A percentile compares a stretch with the other conserved stretches of the same genome.
These are phyloP conservation scores for Chloroclystis v-ata DNA, from an alignment of 2,888 invertebrate genomes.

Conservation along the genomic window DNA sequence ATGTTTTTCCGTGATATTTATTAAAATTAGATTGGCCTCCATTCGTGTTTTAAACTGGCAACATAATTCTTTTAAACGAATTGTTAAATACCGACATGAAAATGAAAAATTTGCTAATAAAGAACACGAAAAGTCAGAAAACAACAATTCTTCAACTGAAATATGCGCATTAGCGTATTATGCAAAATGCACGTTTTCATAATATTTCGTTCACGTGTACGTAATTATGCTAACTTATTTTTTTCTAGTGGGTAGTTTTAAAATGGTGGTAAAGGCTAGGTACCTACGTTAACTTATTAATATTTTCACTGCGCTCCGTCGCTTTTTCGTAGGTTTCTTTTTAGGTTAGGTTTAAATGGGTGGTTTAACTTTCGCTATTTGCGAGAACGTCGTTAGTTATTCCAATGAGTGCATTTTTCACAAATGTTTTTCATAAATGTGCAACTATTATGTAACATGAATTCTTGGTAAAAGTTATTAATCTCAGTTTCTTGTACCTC, in stretches of 20 bases:
- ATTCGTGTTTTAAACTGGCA: too few species aligned
- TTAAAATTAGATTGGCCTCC: too few species aligned
- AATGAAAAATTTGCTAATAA: neutral
- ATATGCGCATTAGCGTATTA: slow-evolving; percentile 29
- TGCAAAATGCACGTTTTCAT: slow-evolving; percentile 43
- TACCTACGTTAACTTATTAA: slow-evolving; percentile 38
- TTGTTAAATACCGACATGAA: neutral
- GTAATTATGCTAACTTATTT: slow-evolving; percentile 36
- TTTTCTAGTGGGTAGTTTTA: slow-evolving; percentile 2
- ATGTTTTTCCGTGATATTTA: too few species aligned
- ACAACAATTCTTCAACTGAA: slow-evolving; percentile 5
- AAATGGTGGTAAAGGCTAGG: slow-evolving; percentile 22
- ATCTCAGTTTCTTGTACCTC: slow-evolving; percentile 19
- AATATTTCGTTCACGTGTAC: slow-evolving; percentile 42
- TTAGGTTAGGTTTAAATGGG: neutral
- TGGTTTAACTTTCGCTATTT: neutral
- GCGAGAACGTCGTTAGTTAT: neutral
- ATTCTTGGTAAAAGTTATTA: slow-evolving; percentile 10
- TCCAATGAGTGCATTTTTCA: neutral
- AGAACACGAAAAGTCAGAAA: slow-evolving; percentile 6
- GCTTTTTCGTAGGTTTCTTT: slow-evolving; percentile 18
- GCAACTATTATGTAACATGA: neutral
- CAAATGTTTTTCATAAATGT: neutral
- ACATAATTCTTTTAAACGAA: neutral
- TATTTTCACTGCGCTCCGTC: slow-evolving; percentile 31